Evolutionary conservation across 2,113 vertebrate species (phyloP).

Genomic region (Psittacula cyanocephala): DNA sequence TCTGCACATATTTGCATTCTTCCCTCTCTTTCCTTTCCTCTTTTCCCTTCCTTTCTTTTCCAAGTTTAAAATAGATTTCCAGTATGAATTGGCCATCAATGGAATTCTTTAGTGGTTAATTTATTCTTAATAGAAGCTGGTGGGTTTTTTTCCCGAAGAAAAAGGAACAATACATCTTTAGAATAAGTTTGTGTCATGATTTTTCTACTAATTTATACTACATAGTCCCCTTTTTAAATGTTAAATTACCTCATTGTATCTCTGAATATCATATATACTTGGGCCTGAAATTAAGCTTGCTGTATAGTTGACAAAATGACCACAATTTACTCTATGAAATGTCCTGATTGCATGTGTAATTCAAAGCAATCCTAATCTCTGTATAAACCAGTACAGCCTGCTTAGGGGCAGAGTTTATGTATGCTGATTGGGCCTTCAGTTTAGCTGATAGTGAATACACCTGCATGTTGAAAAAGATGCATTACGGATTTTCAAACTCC

Average conservation of each 20-base stretch:
- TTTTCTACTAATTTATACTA: slow-evolving; percentile 77
- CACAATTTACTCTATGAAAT: slow-evolving; percentile 82
- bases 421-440: slow-evolving; percentile 75
- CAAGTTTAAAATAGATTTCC: slow-evolving; percentile 69
- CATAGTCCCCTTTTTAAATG: slow-evolving; percentile 71
- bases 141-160: slow-evolving; percentile 62
- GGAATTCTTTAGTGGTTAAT: slow-evolving; percentile 74
- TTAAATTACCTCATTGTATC: slow-evolving; percentile 82
- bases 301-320: slow-evolving; percentile 77
- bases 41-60: slow-evolving; percentile 29
- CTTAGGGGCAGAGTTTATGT: slow-evolving; percentile 62
- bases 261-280: slow-evolving; percentile 74
- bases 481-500: neutral
- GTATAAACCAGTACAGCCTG: slow-evolving; percentile 36
- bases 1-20: slow-evolving; percentile 22
- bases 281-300: slow-evolving; percentile 74
- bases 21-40: neutral
- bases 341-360: slow-evolving; percentile 82
- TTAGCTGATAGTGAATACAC: slow-evolving; percentile 19
- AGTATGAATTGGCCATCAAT: slow-evolving; percentile 66
- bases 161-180: slow-evolving; percentile 79
- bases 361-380: slow-evolving; percentile 71
- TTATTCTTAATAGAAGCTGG: slow-evolving; percentile 77
- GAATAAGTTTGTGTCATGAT: slow-evolving; percentile 77
- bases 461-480: slow-evolving; percentile 3